Percentiles rank a stretch among this genome's conserved stretches.
These are phyloP conservation scores for pig (Sus scrofa) DNA, from an alignment of 2,113 vertebrate species.

Conservation along the genomic window DNA sequence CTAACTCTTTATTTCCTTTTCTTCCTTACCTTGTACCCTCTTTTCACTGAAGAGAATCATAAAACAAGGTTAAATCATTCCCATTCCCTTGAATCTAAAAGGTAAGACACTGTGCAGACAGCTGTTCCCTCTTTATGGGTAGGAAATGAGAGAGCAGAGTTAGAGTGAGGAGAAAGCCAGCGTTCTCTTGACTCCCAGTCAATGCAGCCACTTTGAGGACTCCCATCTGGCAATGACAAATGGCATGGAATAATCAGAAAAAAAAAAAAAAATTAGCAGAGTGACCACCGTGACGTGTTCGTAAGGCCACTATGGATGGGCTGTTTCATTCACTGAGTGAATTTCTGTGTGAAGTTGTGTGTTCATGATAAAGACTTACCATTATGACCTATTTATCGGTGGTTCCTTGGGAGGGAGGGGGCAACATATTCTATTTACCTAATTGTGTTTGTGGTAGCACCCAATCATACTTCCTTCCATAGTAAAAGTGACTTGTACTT, in stretches of 20 bases:
- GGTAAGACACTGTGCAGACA: neutral
- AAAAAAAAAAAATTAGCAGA: neutral
- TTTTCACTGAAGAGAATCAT: neutral
- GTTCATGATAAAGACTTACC: neutral
- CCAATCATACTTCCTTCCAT: neutral
- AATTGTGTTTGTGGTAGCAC: neutral
- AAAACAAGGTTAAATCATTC: neutral
- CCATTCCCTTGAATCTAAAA: neutral
- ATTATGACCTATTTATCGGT: neutral
- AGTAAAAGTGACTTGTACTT: constrained; percentile 1
- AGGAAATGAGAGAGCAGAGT: neutral
- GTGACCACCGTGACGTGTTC: neutral
- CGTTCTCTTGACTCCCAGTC: neutral
- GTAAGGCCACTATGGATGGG: neutral
- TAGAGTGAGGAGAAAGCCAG: neutral
- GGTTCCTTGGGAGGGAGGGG: neutral
- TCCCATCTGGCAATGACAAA: neutral
- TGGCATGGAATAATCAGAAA: neutral
- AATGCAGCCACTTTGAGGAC: neutral
- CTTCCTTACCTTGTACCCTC: neutral
- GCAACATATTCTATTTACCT: neutral
- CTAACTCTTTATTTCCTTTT: neutral
- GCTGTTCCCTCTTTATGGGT: neutral
- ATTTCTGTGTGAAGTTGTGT: neutral
- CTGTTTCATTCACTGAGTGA: neutral